These are phyloP conservation scores for Agapetus fuscipes DNA, from an alignment of 2,888 invertebrate species.

Conservation along the genomic window DNA sequence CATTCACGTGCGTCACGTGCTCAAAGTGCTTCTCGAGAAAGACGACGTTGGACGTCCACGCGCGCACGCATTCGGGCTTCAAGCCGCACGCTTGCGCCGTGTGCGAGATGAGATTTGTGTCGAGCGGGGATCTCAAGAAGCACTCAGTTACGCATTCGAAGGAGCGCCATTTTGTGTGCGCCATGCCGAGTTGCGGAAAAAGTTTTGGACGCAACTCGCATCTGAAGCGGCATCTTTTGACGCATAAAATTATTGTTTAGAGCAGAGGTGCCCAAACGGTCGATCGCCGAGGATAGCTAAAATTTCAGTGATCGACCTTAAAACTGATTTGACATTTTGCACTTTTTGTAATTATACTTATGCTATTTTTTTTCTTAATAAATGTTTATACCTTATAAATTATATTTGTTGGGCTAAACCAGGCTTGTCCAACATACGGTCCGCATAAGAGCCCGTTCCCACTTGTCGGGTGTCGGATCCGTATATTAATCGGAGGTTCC, in stretches of 20 bases:
- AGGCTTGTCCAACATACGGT: no score
- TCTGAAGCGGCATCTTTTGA: slow-evolving; percentile 14
- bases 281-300: no score
- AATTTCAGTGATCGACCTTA: no score
- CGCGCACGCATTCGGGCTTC: slow-evolving; percentile 8
- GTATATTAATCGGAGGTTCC: no score
- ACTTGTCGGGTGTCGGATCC: no score
- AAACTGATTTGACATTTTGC: no score
- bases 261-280: no score
- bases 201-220: slow-evolving; percentile 16
- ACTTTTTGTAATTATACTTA: no score
- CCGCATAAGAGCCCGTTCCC: no score
- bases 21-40: slow-evolving; percentile 78
- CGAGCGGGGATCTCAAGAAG: slow-evolving; percentile 7
- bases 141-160: slow-evolving; percentile 10
- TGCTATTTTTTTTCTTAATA: no score
- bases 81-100: slow-evolving; percentile 7
- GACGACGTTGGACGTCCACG: slow-evolving; percentile 10
- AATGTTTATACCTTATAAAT: no score
- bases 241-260: slow-evolving; percentile 5
- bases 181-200: slow-evolving; percentile 9
- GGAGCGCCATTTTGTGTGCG: slow-evolving; percentile 12
- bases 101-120: slow-evolving; percentile 7
- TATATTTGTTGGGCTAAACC: no score
- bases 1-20: slow-evolving; percentile 88